Evolutionary conservation across 2,888 invertebrate species (phyloP).

Genomic region (Vandiemenella viatica): DNA sequence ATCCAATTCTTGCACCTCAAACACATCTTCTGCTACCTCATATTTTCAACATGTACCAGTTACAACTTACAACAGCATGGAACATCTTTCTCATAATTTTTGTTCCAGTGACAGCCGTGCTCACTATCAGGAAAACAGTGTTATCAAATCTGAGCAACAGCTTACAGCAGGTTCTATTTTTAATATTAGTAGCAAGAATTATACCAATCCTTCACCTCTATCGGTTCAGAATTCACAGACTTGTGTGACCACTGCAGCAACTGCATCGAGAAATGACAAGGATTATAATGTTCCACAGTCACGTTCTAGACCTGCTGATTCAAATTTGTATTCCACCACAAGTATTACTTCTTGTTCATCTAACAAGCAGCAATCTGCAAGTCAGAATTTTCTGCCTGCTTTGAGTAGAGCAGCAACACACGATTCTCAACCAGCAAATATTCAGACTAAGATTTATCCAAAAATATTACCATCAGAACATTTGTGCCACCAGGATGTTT

Average conservation of each 20-base stretch:
- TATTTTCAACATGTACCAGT: constrained; percentile 48
- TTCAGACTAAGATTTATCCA: constrained; percentile 62
- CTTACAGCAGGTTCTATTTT: too few species aligned
- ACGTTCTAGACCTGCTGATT: constrained; percentile 29
- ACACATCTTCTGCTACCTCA: constrained; percentile 34
- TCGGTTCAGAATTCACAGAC: constrained; percentile 50
- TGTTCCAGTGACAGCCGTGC: too few species aligned
- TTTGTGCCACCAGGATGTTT: constrained; percentile 22
- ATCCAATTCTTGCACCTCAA: constrained; percentile 35
- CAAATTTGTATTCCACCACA: constrained; percentile 8
- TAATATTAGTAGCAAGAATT: too few species aligned
- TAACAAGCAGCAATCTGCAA: constrained; percentile 22
- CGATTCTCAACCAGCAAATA: too few species aligned
- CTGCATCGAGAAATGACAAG: constrained; percentile 32
- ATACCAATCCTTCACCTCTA: constrained; percentile 25
- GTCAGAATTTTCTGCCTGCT: constrained; percentile 36
- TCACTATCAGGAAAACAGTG: too few species aligned
- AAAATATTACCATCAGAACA: constrained; percentile 41
- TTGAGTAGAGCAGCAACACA: constrained; percentile 29
- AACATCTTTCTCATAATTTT: constrained; percentile 19
- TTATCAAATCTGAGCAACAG: too few species aligned
- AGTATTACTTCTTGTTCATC: constrained; percentile 26
- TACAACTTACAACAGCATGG: constrained; percentile 38
- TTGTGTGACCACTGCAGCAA: constrained; percentile 53
- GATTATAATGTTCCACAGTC: constrained; percentile 46